Evolutionary conservation across 2,888 invertebrate species (phyloP), one percentile per base, ranked within the genome.

Genomic region (Lepidocyrtoides sp.): DNA sequence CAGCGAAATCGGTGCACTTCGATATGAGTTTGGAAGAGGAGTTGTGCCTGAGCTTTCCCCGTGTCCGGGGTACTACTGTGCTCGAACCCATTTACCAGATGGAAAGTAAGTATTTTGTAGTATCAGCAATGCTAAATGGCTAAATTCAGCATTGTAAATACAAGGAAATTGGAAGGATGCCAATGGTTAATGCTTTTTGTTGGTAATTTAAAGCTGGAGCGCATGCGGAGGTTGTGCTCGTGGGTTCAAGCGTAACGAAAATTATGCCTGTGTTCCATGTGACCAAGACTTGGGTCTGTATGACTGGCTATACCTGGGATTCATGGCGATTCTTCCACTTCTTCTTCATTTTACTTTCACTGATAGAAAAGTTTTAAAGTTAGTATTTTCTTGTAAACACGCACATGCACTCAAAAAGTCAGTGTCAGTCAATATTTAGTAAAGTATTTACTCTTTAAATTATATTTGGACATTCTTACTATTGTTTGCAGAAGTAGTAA

Each of bases 261-360:
- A 26, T 29, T 98, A 97, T 86, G 96, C 97, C 57, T 98, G 99
- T 95, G 75, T 69, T 26, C 92, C 91, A 14, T 94, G 94, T 63
- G 85, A 92, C 36, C 97, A 97, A 84, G 96, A 96, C 48, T 97
- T 98, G 0, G 96, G 97, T 14, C 96, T 98, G 57, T 99, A 99
- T 95, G 99, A 99, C 94, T 98, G 98, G 98, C 96, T 99, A 66
- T 98, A 98, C 95, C 96, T 99, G 26, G 98, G 98, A 0, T 99
- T 99, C 95, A 98, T 99, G 98, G 98, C 97, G 0, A 95, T 99
- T 17, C 95, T 99, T 63, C 98, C 98, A 0, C 95, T 99, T 60
- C 97, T 98, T 69, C 95, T 99, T 87, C 98, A 99, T 95, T 98
- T 98, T 97, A 98, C 98, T 95, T 98, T 98, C 94, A 99, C 99